Base-by-base conservation (phyloP, 1,140 invertebrate genomes). In the Penaeus indicus region DNA sequence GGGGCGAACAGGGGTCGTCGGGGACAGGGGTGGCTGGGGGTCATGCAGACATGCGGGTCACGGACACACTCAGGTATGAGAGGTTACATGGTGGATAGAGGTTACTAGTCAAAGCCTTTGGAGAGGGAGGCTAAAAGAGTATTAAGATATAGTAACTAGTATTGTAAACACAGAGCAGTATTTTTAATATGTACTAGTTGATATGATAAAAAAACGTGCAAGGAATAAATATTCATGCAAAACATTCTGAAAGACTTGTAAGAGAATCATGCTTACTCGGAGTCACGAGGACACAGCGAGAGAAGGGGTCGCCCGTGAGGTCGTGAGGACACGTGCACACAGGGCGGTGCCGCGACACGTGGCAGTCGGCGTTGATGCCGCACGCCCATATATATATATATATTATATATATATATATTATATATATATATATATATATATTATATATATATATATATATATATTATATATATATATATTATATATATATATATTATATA, bases 351-450 rank as follows among this genome's bases (percentile, higher is more conserved):
- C 91, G 91, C 18, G 90, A 90, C 19, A 90, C 91, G 88, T 67
- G 84, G 63, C 92, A 92, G 7, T 91, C 80, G 16, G 92, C 91
- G 85, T 91, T 90, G 22, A 88, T 81, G 25, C 92, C 92, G 84
- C 91, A 92, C 72, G 91, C 92, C 91, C n/a, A n/a, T n/a, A n/a
- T n/a, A n/a, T n/a, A n/a, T n/a, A n/a, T n/a, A n/a, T n/a, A n/a
- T n/a, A n/a, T n/a, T n/a, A n/a, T n/a, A n/a, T n/a, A n/a, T n/a
- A n/a, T n/a, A n/a, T n/a, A n/a, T n/a, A n/a, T n/a, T n/a, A n/a
- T n/a, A n/a, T n/a, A n/a, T n/a, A n/a, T n/a, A n/a, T n/a, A n/a
- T n/a, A n/a, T n/a, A n/a, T n/a, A n/a, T n/a, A n/a, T n/a, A n/a
- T n/a, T n/a, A n/a, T n/a, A n/a, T n/a, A n/a, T n/a, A n/a, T n/a